Percentiles rank a stretch among this genome's conserved stretches.
Conservation (phyloP, 1,140 invertebrate genomes). For the Eufriesea mexicana region DNA sequence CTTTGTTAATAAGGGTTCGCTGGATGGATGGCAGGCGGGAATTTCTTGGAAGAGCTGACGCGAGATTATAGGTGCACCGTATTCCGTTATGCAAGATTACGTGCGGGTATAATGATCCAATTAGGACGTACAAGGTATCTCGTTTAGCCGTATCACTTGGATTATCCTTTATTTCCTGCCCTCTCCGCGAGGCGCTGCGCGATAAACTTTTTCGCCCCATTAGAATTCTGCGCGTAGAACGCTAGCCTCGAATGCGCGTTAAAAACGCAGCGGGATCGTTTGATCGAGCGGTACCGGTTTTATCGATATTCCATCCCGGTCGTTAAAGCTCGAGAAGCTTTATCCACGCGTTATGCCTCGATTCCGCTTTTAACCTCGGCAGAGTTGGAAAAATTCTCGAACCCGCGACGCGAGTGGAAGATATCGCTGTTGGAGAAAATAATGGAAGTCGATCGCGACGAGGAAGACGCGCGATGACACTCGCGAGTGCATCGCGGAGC, state of each 20-base stretch:
- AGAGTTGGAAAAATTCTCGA: too few species aligned
- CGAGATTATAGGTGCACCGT: constrained; percentile 7
- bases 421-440: too few species aligned
- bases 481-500: neutral
- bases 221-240: neutral
- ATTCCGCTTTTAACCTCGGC: too few species aligned
- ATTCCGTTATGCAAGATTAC: constrained; percentile 10
- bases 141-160: constrained; percentile 17
- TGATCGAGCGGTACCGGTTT: neutral
- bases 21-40: neutral
- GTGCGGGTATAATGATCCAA: neutral
- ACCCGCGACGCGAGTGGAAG: too few species aligned
- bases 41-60: neutral
- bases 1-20: too few species aligned
- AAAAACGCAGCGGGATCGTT: neutral
- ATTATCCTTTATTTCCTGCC: neutral
- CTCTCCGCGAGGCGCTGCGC: too few species aligned
- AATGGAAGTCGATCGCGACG: too few species aligned
- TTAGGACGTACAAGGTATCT: neutral
- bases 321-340: neutral
- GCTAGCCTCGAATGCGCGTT: neutral
- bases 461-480: too few species aligned
- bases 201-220: neutral
- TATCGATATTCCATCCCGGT: neutral
- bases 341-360: too few species aligned